Conservation (phyloP, 2,888 invertebrate species). For the Lamproptera curius region DNA sequence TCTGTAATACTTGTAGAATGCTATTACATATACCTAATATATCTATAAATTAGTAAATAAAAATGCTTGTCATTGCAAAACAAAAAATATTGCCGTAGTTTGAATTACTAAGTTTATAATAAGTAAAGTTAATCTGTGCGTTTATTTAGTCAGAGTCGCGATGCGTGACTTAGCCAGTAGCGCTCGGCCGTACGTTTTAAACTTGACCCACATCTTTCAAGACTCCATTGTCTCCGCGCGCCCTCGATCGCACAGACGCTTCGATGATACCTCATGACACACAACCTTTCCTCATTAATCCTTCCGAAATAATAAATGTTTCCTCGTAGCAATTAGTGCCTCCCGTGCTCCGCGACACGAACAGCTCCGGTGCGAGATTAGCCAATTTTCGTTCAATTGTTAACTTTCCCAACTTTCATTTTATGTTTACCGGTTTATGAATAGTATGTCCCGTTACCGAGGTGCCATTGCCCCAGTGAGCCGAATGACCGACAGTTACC, state of each 20-base stretch:
- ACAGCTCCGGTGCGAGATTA: slow-evolving; percentile 8
- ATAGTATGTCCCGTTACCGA: slow-evolving; percentile 60
- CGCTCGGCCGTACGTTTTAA: slow-evolving; percentile 47
- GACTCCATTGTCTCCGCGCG: slow-evolving; percentile 65
- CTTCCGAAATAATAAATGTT: slow-evolving; percentile 19
- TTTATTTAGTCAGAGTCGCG: slow-evolving; percentile 17
- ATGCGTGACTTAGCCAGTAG: slow-evolving; percentile 46
- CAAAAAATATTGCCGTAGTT: background rate
- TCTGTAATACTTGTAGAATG: background rate
- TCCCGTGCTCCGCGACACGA: background rate
- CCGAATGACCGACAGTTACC: slow-evolving; percentile 50
- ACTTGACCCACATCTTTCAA: slow-evolving; percentile 69
- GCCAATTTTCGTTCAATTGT: slow-evolving; percentile 45
- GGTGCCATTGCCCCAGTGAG: slow-evolving; percentile 53
- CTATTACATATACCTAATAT: background rate
- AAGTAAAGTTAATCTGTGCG: background rate
- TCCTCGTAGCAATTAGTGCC: slow-evolving; percentile 6
- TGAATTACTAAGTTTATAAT: background rate
- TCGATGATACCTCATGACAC: slow-evolving; percentile 39
- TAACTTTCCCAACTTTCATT: slow-evolving; percentile 72
- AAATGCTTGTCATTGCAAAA: background rate
- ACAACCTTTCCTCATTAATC: slow-evolving; percentile 28
- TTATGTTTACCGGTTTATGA: slow-evolving; percentile 50
- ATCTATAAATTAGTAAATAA: background rate
- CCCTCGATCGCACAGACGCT: slow-evolving; percentile 40